Evolutionary conservation across 2,113 vertebrate species (phyloP), one percentile per base, ranked within the genome.

Genomic region (Tenebrosternarchus preto): DNA sequence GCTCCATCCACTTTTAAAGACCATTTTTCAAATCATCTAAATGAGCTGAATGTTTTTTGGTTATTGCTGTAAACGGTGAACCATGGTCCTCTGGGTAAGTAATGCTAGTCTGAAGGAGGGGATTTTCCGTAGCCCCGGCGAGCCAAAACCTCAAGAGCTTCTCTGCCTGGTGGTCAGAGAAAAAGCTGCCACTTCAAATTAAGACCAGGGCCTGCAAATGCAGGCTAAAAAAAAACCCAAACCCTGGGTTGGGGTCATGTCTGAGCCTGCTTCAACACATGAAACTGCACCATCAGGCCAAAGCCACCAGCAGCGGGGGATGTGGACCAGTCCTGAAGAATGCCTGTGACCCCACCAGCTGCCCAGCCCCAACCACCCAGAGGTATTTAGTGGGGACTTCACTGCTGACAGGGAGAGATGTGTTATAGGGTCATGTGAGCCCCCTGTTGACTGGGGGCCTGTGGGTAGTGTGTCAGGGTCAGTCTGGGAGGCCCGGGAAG

Each of bases 71-170:
- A 16, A 19, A 74, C 69, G 15, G 59, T 29, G 56, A 66, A 66
- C 73, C 22, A 20, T 63, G 36, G 68, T 73, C 73, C 50, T 80
- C 57, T 66, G 59, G 17, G 56, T 29, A 53, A 59, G 46, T 22
- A 31, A 24, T 68, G 60, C 46, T 63, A 50, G 68, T 77, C 72
- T 72, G 53, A 68, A 53, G 27, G 7, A 77, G 70, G 74, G 74
- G 74, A 80, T 81, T 83, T 83, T 85, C 81, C 78, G 22, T 63
- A 75, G 73, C 77, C 61, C 77, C 50, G 68, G 50, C 63, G 70
- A 7, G 27, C 80, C 53, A 56, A 84, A 81, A 78, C 81, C 84
- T 74, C 78, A 77, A 76, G 76, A 78, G 71, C 63, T 43, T 61
- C 67, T 72, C 36, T 33, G 77, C 71, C 64, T 24, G 63, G 63